Percentiles rank a stretch among this genome's conserved stretches.
These are phyloP conservation scores for Hydrochoerus hydrochaeris DNA, from an alignment of 2,113 vertebrate species.

Conservation along the genomic window DNA sequence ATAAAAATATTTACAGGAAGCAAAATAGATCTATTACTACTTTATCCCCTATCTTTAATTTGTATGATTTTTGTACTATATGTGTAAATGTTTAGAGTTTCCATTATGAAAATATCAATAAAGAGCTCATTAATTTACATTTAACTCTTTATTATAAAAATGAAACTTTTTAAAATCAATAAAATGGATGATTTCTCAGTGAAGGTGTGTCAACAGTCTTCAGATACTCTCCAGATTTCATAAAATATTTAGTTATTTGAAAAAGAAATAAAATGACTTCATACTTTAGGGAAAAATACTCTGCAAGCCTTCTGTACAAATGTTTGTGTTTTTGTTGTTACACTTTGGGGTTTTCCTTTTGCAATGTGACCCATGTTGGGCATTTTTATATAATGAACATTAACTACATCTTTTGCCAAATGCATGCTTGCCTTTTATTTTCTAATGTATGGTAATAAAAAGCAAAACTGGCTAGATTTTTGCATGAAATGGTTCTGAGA, in stretches of 20 bases:
- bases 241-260: conserved; percentile 85
- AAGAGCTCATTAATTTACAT: conserved; percentile 85
- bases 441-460: conserved; percentile 85
- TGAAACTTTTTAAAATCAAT: conserved; percentile 85
- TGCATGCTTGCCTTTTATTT: conserved; percentile 96
- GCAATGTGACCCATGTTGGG: conserved; percentile 79
- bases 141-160: conserved; percentile 89
- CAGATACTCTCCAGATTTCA: conserved; percentile 80
- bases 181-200: conserved; percentile 82
- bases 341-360: conserved; percentile 80
- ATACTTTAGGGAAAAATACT: conserved; percentile 75
- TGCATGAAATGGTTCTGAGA: conserved; percentile 89
- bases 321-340: conserved; percentile 81
- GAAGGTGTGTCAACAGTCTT: conserved; percentile 84
- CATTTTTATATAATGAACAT: conserved; percentile 85
- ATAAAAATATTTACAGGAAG: conserved; percentile 88
- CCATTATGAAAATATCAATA: conserved; percentile 86
- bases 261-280: conserved; percentile 83
- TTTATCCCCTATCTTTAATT: conserved; percentile 87
- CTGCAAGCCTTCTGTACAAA: conserved; percentile 86
- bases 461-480: conserved; percentile 86
- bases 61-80: conserved; percentile 90
- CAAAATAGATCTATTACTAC: conserved; percentile 86
- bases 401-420: conserved; percentile 90
- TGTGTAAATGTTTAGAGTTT: conserved; percentile 86